A percentile compares a stretch with the other conserved stretches of the same genome.
Conservation (phyloP, 2,113 vertebrate species). For the Platichthys stellatus region DNA sequence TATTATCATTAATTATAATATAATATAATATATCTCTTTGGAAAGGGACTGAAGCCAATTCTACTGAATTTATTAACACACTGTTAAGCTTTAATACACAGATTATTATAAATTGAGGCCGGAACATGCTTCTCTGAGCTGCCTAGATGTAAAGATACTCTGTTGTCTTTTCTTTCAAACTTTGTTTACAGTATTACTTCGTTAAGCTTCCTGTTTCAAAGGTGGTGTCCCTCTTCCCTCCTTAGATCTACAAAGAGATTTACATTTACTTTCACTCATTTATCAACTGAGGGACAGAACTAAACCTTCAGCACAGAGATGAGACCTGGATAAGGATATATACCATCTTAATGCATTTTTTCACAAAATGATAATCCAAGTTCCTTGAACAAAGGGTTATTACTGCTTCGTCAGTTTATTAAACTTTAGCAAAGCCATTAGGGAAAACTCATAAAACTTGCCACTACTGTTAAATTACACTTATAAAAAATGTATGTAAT, state of each 20-base stretch:
- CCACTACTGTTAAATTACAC: not conserved
- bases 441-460: not conserved
- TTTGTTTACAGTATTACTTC: no score
- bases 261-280: no score
- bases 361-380: not conserved
- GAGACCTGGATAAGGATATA: no score
- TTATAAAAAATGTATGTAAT: not conserved
- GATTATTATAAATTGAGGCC: not conserved
- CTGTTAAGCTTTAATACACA: not conserved
- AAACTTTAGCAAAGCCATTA: slow-evolving; percentile 1
- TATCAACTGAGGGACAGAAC: no score
- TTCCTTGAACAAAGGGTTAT: not conserved
- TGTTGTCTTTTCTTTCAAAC: no score
- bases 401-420: not conserved
- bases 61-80: not conserved
- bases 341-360: not conserved
- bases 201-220: no score
- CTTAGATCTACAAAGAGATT: no score
- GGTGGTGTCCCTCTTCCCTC: no score
- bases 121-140: no score
- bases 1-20: no score
- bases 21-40: not conserved
- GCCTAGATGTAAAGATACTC: no score
- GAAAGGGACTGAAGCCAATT: not conserved
- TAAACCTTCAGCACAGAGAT: no score